Evolutionary conservation across 2,888 invertebrate species (phyloP), one percentile per base, ranked within the genome.

Genomic region (Cataglyphis livida): DNA sequence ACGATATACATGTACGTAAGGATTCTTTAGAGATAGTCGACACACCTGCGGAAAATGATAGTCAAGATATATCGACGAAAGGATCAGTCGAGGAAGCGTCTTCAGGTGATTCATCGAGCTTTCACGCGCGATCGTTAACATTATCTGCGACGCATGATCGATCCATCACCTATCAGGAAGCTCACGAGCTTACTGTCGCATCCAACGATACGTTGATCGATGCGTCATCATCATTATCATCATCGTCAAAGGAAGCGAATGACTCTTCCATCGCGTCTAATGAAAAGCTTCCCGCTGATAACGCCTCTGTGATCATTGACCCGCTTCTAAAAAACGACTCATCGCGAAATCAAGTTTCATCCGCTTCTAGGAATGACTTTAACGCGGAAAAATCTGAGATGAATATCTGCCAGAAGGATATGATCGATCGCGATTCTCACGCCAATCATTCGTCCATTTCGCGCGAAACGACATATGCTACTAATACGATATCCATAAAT

Each of bases 221-320:
- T 44, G 25, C 25, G 28, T 57, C 41, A 71, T 59, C 70, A 76
- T 76, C 21, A 32, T 41, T 41, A 65, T 65, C 48, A 51, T 51
- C 51, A 51, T 15, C n/a, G 12, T 18, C 75, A 84, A 86, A 88
- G 81, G 87, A 84, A 86, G 84, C 83, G 3, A 35, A 12, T 25
- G 65, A 35, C 81, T 66, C 86, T 89, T 90, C 85, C 90, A 61
- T 41, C 54, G 71, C 74, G 25, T 9, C 7, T 41, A 71, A 71
- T 15, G 57, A 65, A 38, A 71, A 68, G 79, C 79, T 64, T 51
- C 76, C 48, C 61, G 1, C 44, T 57, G 73, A 85, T 71, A 83
- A 84, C 61, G 54, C 74, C 61, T 61, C 64, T 32, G 18, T 35
- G 25, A 65, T 68, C 74, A 54, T 21, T 59, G 76, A 78, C 48